Conservation (phyloP, 1,140 invertebrate species). For the Bombus terrestris region DNA sequence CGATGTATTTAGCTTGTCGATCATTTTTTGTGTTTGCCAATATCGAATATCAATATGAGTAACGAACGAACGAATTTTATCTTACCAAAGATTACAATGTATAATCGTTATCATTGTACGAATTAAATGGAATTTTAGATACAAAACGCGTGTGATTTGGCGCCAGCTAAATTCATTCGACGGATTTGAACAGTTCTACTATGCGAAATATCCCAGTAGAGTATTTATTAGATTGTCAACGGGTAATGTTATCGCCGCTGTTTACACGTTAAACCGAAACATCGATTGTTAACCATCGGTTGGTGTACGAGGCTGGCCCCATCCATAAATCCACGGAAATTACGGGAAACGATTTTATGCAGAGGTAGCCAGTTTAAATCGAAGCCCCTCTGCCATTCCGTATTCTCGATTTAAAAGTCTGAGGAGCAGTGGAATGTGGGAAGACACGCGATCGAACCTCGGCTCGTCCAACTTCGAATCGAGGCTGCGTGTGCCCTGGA, state of each 20-base stretch:
- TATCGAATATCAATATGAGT: too few species aligned
- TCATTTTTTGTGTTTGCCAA: too few species aligned
- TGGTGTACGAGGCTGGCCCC: background rate
- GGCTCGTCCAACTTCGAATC: background rate
- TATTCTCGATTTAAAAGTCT: constrained; percentile 45
- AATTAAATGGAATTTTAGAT: background rate
- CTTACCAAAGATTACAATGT: background rate
- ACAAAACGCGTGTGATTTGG: background rate
- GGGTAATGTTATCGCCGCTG: background rate
- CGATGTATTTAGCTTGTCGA: too few species aligned
- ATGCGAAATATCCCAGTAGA: background rate
- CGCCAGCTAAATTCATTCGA: background rate
- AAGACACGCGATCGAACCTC: constrained; percentile 37
- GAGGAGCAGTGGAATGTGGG: constrained; percentile 25
- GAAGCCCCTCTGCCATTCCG: constrained; percentile 37
- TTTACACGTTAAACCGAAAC: background rate
- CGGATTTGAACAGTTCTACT: background rate
- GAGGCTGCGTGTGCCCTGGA: background rate
- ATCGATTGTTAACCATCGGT: background rate
- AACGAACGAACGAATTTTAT: background rate
- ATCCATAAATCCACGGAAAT: constrained; percentile 27
- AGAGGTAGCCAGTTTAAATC: constrained; percentile 31
- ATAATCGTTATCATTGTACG: background rate
- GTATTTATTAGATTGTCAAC: constrained; percentile 33
- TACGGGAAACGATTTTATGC: constrained; percentile 45